Percentiles rank a stretch among this genome's conserved stretches.
phyloP scores from a whole-genome alignment of 2,113 vertebrate genomes.

The Hipposideros armiger region DNA sequence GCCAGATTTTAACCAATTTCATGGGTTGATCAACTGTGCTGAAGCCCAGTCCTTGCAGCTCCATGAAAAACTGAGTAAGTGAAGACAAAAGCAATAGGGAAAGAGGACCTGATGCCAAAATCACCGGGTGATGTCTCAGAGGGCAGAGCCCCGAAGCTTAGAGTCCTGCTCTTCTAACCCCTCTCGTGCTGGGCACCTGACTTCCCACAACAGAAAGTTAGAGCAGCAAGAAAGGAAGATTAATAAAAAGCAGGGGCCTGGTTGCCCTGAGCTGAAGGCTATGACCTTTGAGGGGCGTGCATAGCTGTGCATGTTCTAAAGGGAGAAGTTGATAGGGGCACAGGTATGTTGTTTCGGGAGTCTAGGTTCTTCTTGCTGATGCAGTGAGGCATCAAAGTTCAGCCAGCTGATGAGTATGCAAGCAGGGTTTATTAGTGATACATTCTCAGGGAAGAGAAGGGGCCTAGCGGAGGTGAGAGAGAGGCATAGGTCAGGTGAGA shows the following conservation, averaged over 20 bases:
- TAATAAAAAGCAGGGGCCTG: not conserved
- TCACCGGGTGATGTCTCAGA: accelerated
- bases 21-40: not conserved
- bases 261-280: not conserved
- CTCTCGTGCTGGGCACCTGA: too few species aligned
- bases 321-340: not conserved
- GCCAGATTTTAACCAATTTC: not conserved
- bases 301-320: not conserved
- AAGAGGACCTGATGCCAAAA: too few species aligned
- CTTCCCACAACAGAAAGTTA: not conserved
- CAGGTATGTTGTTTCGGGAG: too few species aligned
- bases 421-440: too few species aligned
- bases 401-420: too few species aligned
- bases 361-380: too few species aligned
- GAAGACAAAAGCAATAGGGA: not conserved
- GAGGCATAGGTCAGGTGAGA: too few species aligned
- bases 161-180: not conserved
- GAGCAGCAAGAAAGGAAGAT: not conserved
- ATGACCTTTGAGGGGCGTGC: not conserved
- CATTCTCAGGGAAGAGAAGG: too few species aligned
- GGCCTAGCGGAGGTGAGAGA: too few species aligned
- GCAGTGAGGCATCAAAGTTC: too few species aligned
- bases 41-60: not conserved
- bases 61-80: not conserved
- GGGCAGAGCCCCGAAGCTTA: accelerated